Conservation (phyloP, 1,140 invertebrate species). For the Leptoteleia sp. region DNA sequence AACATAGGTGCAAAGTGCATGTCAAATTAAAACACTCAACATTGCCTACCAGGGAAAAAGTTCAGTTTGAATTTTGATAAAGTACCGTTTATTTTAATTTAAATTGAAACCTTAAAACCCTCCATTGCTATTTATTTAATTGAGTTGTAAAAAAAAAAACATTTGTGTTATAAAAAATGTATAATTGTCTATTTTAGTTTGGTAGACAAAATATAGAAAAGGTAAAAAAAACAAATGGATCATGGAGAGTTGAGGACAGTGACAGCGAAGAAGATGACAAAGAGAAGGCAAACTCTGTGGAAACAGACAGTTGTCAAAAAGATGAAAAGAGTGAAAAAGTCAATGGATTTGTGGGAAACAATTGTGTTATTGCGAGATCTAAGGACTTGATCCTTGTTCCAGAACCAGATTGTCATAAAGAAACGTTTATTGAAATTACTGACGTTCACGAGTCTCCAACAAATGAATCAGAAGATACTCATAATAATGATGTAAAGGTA, state of each 20-base stretch:
- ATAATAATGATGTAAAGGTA: conserved; percentile 59
- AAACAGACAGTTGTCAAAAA: conserved; percentile 41
- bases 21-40: no score
- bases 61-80: no score
- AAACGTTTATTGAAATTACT: conserved; percentile 66
- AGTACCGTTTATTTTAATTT: no score
- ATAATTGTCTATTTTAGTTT: no score
- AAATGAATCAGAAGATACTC: conserved; percentile 7
- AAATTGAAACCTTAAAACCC: no score
- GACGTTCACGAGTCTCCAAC: conserved; percentile 26
- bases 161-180: no score
- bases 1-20: no score
- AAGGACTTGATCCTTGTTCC: conserved; percentile 85
- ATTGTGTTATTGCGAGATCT: conserved; percentile 81
- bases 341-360: conserved; percentile 74
- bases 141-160: no score
- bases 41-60: no score
- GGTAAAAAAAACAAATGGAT: conserved; percentile 83
- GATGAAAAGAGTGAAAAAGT: conserved; percentile 63
- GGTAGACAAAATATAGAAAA: conserved; percentile 90
- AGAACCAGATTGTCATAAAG: conserved; percentile 81
- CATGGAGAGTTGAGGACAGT: conserved; percentile 78
- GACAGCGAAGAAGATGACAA: conserved; percentile 81
- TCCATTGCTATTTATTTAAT: no score
- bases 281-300: conserved; percentile 52